These are phyloP conservation scores for Trypoxylon attenuatum DNA, from an alignment of 2,888 invertebrate genomes.

Conservation along the genomic window DNA sequence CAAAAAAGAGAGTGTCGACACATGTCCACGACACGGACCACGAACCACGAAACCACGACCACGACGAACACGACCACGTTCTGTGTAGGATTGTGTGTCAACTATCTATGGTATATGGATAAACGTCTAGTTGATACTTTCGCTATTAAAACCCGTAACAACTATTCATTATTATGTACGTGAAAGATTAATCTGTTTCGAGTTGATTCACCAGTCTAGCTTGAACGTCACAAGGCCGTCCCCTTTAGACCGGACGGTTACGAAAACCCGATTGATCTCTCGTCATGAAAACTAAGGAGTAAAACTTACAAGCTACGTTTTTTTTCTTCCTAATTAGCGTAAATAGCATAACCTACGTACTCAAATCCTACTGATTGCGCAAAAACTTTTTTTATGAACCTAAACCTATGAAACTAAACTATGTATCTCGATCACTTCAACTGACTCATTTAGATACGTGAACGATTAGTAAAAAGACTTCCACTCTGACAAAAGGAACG, in stretches of 20 bases:
- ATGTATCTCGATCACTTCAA: conserved; percentile 53
- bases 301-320: conserved; percentile 62
- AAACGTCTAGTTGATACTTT: conserved; percentile 27
- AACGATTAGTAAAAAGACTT: conserved; percentile 50
- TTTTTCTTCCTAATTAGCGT: conserved; percentile 58
- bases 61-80: conserved; percentile 26
- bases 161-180: conserved; percentile 34
- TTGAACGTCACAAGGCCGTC: conserved; percentile 50
- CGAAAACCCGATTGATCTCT: conserved; percentile 54
- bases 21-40: conserved; percentile 38
- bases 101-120: conserved; percentile 45
- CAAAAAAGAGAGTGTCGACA: conserved; percentile 45
- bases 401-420: conserved; percentile 66
- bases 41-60: conserved; percentile 16
- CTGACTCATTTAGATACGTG: conserved; percentile 50
- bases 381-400: conserved; percentile 63
- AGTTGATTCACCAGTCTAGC: conserved; percentile 44
- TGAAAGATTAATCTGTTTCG: conserved; percentile 52
- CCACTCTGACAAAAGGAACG: conserved; percentile 57
- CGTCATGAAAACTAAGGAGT: conserved; percentile 56
- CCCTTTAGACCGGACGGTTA: conserved; percentile 43
- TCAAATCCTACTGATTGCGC: conserved; percentile 63
- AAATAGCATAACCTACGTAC: conserved; percentile 62
- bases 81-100: conserved; percentile 48
- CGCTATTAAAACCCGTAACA: conserved; percentile 39